phyloP scores from a whole-genome alignment of 2,797 vertebrate species.

The Cirrhinus mrigala region DNA sequence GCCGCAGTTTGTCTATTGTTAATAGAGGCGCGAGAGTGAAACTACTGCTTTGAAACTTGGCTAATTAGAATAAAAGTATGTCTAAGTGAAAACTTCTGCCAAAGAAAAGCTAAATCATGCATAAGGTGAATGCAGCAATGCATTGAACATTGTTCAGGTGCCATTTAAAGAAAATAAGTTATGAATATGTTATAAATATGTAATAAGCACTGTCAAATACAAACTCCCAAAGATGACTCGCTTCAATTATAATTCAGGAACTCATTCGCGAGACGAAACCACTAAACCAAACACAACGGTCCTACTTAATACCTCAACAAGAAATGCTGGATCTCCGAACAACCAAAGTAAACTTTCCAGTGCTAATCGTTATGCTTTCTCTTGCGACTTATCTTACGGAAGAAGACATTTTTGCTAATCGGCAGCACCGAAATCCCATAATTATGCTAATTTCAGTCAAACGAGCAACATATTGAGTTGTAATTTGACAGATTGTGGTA shows the following conservation, averaged over 20 bases:
- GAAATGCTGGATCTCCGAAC: too few species aligned
- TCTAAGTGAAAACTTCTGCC: conserved; percentile 49
- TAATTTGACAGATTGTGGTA: conserved; percentile 17
- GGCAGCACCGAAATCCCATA: not conserved
- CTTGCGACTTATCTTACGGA: not conserved
- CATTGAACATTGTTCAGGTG: conserved; percentile 44
- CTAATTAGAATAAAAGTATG: conserved; percentile 39
- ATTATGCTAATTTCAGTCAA: conserved; percentile 22
- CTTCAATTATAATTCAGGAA: not conserved
- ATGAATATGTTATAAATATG: conserved; percentile 5
- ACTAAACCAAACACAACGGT: not conserved
- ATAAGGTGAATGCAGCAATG: conserved; percentile 9
- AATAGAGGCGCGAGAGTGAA: conserved; percentile 15
- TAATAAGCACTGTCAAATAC: conserved; percentile 6
- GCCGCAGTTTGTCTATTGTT: conserved; percentile 60
- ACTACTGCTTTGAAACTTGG: conserved; percentile 57
- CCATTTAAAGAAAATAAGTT: conserved; percentile 9
- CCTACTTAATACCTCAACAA: not conserved
- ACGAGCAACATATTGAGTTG: conserved; percentile 10
- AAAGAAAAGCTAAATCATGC: conserved; percentile 39
- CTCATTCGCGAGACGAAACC: not conserved
- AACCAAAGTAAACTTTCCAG: not conserved
- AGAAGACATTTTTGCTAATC: not conserved
- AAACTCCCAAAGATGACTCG: conserved; percentile 12
- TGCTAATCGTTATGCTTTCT: not conserved